A percentile compares a stretch with the other conserved stretches of the same genome.
Conservation (phyloP, 2,888 invertebrate species). For the Clivina fossor region DNA sequence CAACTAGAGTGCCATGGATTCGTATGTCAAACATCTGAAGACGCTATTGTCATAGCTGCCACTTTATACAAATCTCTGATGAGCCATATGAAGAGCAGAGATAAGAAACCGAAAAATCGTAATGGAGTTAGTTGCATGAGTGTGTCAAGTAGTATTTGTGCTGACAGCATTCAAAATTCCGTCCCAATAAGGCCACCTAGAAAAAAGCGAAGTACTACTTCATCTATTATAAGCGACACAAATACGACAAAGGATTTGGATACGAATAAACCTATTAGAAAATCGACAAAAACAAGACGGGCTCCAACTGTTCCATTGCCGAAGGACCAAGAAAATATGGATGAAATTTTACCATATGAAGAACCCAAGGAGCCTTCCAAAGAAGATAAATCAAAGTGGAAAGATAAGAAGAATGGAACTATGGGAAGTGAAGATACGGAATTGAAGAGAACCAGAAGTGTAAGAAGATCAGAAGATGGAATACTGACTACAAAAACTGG, state of each 20-base stretch:
- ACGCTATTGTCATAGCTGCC: conserved; percentile 89
- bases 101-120: conserved; percentile 65
- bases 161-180: conserved; percentile 39
- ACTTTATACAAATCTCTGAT: conserved; percentile 87
- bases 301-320: conserved; percentile 58
- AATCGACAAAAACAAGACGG: conserved; percentile 60
- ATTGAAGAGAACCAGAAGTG: conserved; percentile 55
- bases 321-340: conserved; percentile 47
- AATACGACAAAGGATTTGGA: conserved; percentile 59
- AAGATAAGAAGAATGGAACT: neutral
- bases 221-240: conserved; percentile 64
- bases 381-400: conserved; percentile 5
- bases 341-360: conserved; percentile 52
- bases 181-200: conserved; percentile 73
- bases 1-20: conserved; percentile 89
- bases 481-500: conserved; percentile 49
- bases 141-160: conserved; percentile 64
- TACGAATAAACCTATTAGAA: conserved; percentile 57
- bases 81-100: conserved; percentile 72
- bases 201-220: conserved; percentile 68
- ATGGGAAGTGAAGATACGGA: conserved; percentile 42
- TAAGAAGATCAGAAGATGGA: conserved; percentile 47
- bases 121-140: conserved; percentile 79
- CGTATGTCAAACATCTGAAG: conserved; percentile 85
- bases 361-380: conserved; percentile 43